Evolutionary conservation across 2,113 vertebrate species (phyloP).

Genomic region (Eonycteris spelaea): DNA sequence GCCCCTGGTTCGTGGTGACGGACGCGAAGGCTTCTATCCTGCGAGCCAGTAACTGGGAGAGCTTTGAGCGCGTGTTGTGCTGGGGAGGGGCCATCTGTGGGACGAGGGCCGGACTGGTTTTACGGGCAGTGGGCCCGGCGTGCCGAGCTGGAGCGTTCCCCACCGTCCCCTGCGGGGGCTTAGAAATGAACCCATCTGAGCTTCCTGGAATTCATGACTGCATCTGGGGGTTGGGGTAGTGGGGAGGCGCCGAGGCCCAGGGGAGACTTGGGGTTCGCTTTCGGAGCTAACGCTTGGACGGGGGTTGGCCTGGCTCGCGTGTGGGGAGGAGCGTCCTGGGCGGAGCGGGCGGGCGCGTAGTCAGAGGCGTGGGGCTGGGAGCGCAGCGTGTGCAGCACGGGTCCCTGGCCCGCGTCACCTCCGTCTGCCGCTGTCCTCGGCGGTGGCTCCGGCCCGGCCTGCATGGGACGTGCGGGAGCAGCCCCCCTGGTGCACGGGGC

Average conservation of each 20-base stretch:
- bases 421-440: background rate
- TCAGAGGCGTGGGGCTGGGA: accelerated
- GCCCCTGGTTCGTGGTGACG: background rate
- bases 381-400: accelerated
- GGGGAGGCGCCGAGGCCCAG: accelerated
- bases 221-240: background rate
- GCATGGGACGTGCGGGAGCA: accelerated
- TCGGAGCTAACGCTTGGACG: background rate
- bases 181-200: no score
- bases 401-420: accelerated
- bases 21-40: background rate
- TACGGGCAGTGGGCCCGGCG: background rate
- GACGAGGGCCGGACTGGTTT: no score
- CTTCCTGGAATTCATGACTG: background rate
- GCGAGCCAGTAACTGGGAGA: background rate
- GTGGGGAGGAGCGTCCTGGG: no score
- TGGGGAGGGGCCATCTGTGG: background rate
- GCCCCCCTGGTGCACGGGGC: background rate
- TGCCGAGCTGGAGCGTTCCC: background rate
- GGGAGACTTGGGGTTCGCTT: background rate
- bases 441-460: no score
- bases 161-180: accelerated
- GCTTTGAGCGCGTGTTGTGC: background rate
- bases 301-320: no score
- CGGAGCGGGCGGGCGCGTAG: accelerated